Evolutionary conservation across 2,797 vertebrate genomes (phyloP), one percentile per base, ranked within the genome.

Genomic region (Chaetodon trifasciatus): DNA sequence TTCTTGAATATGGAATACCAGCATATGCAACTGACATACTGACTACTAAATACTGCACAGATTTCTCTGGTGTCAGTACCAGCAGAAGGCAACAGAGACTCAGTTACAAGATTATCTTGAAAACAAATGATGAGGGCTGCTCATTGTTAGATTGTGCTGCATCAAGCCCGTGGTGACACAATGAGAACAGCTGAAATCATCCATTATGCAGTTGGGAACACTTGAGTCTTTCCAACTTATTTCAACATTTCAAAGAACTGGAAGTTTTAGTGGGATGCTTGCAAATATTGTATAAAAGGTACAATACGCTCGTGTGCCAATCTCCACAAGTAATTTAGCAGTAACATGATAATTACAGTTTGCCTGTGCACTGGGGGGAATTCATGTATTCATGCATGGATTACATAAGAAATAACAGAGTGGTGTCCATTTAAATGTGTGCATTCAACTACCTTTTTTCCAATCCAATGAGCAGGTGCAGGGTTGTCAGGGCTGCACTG

Each of bases 1-100:
- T 44, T 79, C 23, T 76, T 72, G 52, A 86, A 84, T 79, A 78
- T 67, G 57, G 78, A 88, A 90, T 47, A 85, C 65, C 46, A 67
- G 57, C 42, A 50, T 72, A 58, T 66, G 73, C 40, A 64, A 64
- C 19, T 3, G 17, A 75, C 46, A 65, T 15, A 67, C 1, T 56
- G 28, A 74, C 91, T 82, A 61, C 74, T 57, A 78, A 88, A 82
- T 40, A 55, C 37, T 52, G 8, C 39, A 37, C 74, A 57, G 49
- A 69, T n/a, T 28, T 64, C 28, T 75, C 17, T 24, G 57, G 39
- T 67, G 81, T 52, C 68, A 69, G 86, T 79, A 75, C 64, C 87
- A 58, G 62, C 84, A 82, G 87, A 88, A 82, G 61, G 78, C 68
- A 60, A 44, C 35, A 46, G 37, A 70, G 24, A 49, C 39, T 50